Percentiles rank a stretch among this genome's conserved stretches.
These are phyloP conservation scores for Manacus vitellinus DNA, from an alignment of 2,113 vertebrate species.

Conservation along the genomic window DNA sequence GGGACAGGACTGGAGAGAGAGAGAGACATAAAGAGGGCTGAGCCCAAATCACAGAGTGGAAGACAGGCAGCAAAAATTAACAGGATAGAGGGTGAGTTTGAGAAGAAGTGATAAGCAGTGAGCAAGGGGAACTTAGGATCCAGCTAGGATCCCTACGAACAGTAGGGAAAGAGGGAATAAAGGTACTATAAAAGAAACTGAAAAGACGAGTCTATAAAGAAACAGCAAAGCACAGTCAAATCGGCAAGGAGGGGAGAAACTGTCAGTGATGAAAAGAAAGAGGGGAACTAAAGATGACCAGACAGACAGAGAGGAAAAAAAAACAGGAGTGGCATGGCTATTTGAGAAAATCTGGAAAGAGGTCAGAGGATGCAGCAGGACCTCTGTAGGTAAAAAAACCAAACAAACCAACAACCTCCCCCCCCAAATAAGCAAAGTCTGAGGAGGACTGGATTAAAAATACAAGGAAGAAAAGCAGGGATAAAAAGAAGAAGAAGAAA, in stretches of 20 bases:
- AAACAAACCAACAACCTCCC: not conserved
- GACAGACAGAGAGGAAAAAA: not conserved
- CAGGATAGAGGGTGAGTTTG: fast-evolving
- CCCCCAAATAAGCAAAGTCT: not conserved
- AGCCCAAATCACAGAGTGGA: fast-evolving
- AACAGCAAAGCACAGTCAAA: not conserved
- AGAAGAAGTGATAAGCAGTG: not conserved
- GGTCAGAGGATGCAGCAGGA: not conserved
- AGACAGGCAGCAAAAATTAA: not conserved
- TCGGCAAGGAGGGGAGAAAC: not conserved
- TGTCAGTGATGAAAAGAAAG: not conserved
- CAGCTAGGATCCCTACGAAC: not conserved
- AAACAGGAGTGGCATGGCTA: not conserved
- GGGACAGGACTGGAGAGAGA: not conserved
- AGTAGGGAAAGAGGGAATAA: not conserved
- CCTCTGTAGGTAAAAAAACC: fast-evolving
- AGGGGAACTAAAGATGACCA: not conserved
- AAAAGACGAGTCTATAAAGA: not conserved
- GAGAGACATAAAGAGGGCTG: not conserved
- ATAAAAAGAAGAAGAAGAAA: not conserved
- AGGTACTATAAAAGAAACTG: not conserved
- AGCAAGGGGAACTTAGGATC: not conserved
- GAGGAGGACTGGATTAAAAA: not conserved
- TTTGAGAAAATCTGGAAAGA: not conserved
- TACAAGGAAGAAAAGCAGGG: not conserved